Base-by-base conservation (phyloP, 2,888 invertebrate genomes). In the Eilema griseolum region DNA sequence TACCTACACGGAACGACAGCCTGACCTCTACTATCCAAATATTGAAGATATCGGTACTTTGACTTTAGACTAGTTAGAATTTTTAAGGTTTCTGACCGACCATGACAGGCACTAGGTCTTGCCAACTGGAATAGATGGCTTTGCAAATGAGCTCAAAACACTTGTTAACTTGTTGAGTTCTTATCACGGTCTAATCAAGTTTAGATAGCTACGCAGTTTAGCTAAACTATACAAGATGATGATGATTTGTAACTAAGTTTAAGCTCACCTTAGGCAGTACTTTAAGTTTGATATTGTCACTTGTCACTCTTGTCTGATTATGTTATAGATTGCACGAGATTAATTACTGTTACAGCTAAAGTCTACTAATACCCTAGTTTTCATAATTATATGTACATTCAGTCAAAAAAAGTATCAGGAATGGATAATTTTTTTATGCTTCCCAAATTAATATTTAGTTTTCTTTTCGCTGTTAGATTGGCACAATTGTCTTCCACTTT, bases 171-270 rank as follows among this genome's bases (percentile, higher is more conserved):
- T 61, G 24, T n/a, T n/a, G n/a, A n/a, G n/a, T 24, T 52, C 11
- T 33, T 24, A 28, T 14, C n/a, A 24, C 7, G 31, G 33, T 7
- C 57, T 24, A 33, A 64, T 12, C 24, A 62, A 69, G 63, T 63
- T 69, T 52, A 23, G n/a, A 26, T 23, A 56, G n/a, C 26, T 46
- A 31, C n/a, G 14, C 46, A 46, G 41, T 67, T 67, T 28, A 5
- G 66, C 23, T 31, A 28, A 62, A 60, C 41, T 46, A 16, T 52
- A 52, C 67, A 61, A 67, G 23, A 61, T 63, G 59, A 57, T 62
- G 62, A 68, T 62, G n/a, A 68, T 68, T 68, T 63, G 57, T 63
- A 41, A 33, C 61, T 37, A 68, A 62, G 20, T 68, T 67, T 52
- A 61, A 23, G 46, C 31, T 33, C 52, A 31, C 14, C 16, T 7